phyloP scores from a whole-genome alignment of 1,140 invertebrate genomes.

The Ctenoplectra terminalis region DNA sequence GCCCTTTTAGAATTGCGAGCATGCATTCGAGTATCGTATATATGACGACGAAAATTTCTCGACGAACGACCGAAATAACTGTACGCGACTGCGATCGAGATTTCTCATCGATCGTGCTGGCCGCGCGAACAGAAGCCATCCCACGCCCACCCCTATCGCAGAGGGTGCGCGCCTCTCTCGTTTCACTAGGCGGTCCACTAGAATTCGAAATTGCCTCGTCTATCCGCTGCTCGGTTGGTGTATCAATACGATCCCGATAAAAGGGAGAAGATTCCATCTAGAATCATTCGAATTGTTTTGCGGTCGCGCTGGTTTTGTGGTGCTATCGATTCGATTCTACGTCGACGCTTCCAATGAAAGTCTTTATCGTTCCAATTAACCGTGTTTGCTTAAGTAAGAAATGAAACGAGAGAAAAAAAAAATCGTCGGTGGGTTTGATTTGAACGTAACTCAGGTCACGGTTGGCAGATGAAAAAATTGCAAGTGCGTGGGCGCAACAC shows the following conservation, averaged over 20 bases:
- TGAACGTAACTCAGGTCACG: not conserved
- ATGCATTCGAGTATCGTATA: constrained; percentile 59
- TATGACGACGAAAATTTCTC: constrained; percentile 65
- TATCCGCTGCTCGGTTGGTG: constrained; percentile 12
- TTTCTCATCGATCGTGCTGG: constrained; percentile 61
- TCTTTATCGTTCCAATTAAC: not conserved
- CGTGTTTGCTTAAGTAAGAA: no score
- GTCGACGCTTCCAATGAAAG: not conserved
- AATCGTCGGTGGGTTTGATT: not conserved
- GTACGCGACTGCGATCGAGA: constrained; percentile 32
- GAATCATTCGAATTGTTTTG: constrained; percentile 42
- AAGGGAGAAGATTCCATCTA: constrained; percentile 43
- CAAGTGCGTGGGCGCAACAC: constrained; percentile 34
- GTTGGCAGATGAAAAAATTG: constrained; percentile 3
- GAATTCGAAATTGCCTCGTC: constrained; percentile 47
- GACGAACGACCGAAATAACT: constrained; percentile 59
- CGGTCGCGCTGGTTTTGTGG: not conserved
- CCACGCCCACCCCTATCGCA: not conserved
- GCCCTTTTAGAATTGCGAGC: constrained; percentile 70
- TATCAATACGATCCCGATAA: constrained; percentile 38
- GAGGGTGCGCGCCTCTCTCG: constrained; percentile 32
- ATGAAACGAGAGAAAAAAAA: no score
- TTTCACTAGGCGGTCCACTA: constrained; percentile 43
- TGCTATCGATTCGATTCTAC: not conserved
- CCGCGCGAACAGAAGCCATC: constrained; percentile 8